These are phyloP conservation scores for Pilophorus perplexus DNA, from an alignment of 2,888 invertebrate species.

Conservation along the genomic window DNA sequence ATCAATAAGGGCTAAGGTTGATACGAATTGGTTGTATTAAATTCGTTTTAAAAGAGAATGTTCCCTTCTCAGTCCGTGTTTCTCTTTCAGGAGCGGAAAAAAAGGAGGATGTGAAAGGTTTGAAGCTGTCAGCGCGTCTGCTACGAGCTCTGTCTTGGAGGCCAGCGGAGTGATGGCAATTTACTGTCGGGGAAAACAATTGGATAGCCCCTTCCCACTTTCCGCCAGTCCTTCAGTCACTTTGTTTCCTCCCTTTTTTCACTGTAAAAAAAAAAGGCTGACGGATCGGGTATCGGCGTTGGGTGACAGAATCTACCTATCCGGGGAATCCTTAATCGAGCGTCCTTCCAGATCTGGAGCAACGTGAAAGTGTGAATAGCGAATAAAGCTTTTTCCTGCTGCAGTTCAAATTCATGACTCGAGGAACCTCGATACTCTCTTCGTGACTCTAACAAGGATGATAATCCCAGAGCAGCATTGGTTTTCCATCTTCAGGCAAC, in stretches of 20 bases:
- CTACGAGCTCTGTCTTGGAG: background rate
- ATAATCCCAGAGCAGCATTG: too few relatives aligned
- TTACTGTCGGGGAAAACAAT: slow-evolving; percentile 34
- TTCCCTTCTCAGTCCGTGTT: too few relatives aligned
- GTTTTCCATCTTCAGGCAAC: too few relatives aligned
- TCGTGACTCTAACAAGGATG: too few relatives aligned
- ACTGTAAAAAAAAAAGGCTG: slow-evolving; percentile 7
- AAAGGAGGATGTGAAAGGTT: slow-evolving; percentile 9
- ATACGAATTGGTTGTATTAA: too few relatives aligned
- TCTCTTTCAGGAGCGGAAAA: background rate
- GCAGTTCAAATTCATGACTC: too few relatives aligned
- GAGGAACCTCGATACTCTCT: too few relatives aligned
- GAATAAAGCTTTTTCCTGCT: too few relatives aligned
- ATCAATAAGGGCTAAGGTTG: too few relatives aligned
- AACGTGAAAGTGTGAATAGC: background rate
- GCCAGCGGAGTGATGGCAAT: slow-evolving; percentile 26
- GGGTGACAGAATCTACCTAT: slow-evolving; percentile 18
- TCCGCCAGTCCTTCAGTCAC: background rate
- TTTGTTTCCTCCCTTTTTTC: background rate
- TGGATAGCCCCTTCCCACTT: slow-evolving; percentile 1
- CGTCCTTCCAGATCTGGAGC: background rate
- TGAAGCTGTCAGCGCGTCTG: slow-evolving; percentile 11
- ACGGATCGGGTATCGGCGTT: slow-evolving; percentile 27
- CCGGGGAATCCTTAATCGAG: slow-evolving; percentile 21
- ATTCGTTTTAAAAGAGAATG: slow-evolving; percentile 7